Evolutionary conservation across 2,888 invertebrate species (phyloP).

Genomic region (Agonum fuliginosum): DNA sequence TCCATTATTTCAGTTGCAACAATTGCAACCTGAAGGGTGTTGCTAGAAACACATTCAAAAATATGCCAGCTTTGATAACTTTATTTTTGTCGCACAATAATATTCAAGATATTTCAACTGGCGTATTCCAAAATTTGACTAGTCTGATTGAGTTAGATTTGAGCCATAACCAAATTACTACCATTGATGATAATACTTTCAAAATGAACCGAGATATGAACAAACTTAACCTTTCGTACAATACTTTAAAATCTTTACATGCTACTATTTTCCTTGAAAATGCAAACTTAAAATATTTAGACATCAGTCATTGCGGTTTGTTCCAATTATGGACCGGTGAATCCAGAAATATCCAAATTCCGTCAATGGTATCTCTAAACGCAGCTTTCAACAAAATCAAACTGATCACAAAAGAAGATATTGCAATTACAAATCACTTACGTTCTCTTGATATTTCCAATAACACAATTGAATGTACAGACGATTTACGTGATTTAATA

Average conservation of each 20-base stretch:
- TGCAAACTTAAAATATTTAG: slow-evolving; percentile 79
- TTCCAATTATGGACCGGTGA: slow-evolving; percentile 78
- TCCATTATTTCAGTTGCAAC: slow-evolving; percentile 83
- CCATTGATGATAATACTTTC: slow-evolving; percentile 79
- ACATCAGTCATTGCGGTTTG: slow-evolving; percentile 82
- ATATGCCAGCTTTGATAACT: slow-evolving; percentile 82
- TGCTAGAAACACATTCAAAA: slow-evolving; percentile 79
- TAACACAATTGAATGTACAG: slow-evolving; percentile 82
- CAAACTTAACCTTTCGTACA: slow-evolving; percentile 82
- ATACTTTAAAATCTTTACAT: slow-evolving; percentile 81
- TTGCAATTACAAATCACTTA: slow-evolving; percentile 77
- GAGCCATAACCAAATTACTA: slow-evolving; percentile 80
- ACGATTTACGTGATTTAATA: slow-evolving; percentile 81
- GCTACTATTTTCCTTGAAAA: slow-evolving; percentile 80
- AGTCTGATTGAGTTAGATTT: slow-evolving; percentile 83
- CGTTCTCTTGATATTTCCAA: slow-evolving; percentile 78
- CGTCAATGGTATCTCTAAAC: slow-evolving; percentile 72
- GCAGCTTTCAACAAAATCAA: slow-evolving; percentile 77
- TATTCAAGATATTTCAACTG: slow-evolving; percentile 75
- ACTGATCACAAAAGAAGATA: slow-evolving; percentile 76
- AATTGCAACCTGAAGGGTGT: slow-evolving; percentile 82
- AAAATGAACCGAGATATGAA: slow-evolving; percentile 80
- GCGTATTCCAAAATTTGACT: slow-evolving; percentile 75
- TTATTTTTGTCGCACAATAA: slow-evolving; percentile 82
- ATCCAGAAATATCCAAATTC: slow-evolving; percentile 64